Conservation (phyloP, 2,797 vertebrate genomes). For the Chloroceryle inda region DNA sequence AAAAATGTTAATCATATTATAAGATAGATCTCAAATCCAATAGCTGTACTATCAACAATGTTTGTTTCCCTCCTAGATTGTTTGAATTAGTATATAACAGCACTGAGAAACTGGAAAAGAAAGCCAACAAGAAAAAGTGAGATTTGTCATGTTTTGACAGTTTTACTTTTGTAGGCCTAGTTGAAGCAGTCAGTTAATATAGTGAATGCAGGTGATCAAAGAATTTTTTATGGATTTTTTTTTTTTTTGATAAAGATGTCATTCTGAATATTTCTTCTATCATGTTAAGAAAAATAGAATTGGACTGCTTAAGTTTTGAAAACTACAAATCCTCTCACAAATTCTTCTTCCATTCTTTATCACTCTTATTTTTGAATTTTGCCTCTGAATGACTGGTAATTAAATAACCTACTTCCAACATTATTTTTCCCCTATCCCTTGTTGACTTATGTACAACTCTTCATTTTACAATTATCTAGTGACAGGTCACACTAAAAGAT, state of each 20-base stretch:
- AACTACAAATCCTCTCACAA: not conserved
- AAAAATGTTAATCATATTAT: not conserved
- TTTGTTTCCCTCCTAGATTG: not conserved
- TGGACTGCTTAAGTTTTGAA: not conserved
- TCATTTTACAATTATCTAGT: not conserved
- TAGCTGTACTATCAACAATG: not conserved
- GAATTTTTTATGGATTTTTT: not conserved
- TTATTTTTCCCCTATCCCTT: fast-evolving
- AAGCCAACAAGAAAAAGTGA: not conserved
- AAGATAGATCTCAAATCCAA: not conserved
- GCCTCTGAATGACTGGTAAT: not conserved
- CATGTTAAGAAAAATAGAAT: not conserved
- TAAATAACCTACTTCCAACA: not conserved
- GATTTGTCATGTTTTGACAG: not conserved
- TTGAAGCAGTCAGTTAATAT: not conserved
- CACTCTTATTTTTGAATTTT: not conserved
- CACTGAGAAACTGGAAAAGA: not conserved
- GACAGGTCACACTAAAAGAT: not conserved
- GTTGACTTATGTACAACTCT: not conserved
- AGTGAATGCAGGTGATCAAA: not conserved
- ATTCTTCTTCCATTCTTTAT: not conserved
- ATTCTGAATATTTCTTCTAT: not conserved
- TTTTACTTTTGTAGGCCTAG: not conserved
- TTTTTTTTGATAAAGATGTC: no score
- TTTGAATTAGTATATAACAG: not conserved